Conservation (phyloP, 2,797 vertebrate species). For the Pseudopleuronectes americanus region DNA sequence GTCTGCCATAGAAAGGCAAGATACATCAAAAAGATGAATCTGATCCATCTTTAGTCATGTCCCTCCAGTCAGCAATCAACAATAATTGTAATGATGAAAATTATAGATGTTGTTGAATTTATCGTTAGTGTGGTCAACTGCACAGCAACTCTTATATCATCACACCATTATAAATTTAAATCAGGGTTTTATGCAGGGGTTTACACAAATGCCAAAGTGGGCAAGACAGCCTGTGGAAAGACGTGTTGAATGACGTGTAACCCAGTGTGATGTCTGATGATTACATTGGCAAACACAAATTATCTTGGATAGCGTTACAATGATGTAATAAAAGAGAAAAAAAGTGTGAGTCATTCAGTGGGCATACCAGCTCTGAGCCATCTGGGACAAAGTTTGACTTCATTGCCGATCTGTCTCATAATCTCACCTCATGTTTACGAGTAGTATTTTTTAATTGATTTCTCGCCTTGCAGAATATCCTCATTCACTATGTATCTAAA, state of each 20-base stretch:
- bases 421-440: slow-evolving; percentile 53
- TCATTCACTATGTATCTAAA: slow-evolving; percentile 36
- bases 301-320: not conserved
- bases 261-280: not conserved
- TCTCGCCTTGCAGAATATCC: slow-evolving; percentile 26
- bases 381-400: slow-evolving; percentile 24
- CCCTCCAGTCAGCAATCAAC: too few species aligned
- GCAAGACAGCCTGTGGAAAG: too few species aligned
- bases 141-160: not conserved
- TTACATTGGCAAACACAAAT: not conserved
- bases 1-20: too few species aligned
- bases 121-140: not conserved
- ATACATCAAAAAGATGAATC: too few species aligned
- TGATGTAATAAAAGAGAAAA: not conserved
- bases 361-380: slow-evolving; percentile 29
- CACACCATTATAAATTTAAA: too few species aligned
- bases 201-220: too few species aligned
- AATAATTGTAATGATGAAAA: not conserved
- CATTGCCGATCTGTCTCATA: slow-evolving; percentile 45
- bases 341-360: slow-evolving; percentile 20
- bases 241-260: too few species aligned
- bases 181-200: too few species aligned
- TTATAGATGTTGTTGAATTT: not conserved
- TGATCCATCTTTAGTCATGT: too few species aligned
- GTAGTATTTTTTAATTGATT: slow-evolving; percentile 17